phyloP scores from a whole-genome alignment of 2,888 invertebrate species.

The Platerodrilus igneus region DNA sequence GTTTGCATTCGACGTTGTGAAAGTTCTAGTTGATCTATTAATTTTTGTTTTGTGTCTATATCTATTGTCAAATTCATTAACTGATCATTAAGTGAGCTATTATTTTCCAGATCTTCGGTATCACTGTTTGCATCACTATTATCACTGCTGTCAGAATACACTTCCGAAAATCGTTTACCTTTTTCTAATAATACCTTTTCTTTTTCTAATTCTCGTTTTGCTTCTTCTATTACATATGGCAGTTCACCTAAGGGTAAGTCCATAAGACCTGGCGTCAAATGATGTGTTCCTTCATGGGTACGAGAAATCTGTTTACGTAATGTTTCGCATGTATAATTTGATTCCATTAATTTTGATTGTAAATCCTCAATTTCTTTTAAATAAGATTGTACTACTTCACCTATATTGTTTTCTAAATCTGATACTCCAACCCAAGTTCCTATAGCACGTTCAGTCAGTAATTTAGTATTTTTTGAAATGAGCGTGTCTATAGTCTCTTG shows the following conservation, averaged over 20 bases:
- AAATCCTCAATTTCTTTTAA: slow-evolving; percentile 88
- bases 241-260: slow-evolving; percentile 46
- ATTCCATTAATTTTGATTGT: slow-evolving; percentile 81
- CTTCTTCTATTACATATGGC: slow-evolving; percentile 63
- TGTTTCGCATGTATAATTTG: slow-evolving; percentile 74
- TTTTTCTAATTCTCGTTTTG: slow-evolving; percentile 69
- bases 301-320: slow-evolving; percentile 53
- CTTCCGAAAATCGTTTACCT: slow-evolving; percentile 47
- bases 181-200: slow-evolving; percentile 48
- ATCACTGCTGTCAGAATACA: slow-evolving; percentile 54
- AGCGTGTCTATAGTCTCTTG: slow-evolving; percentile 89
- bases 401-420: slow-evolving; percentile 55
- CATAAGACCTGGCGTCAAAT: slow-evolving; percentile 21
- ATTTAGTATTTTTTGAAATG: slow-evolving; percentile 74
- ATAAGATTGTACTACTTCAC: slow-evolving; percentile 75
- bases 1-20: slow-evolving; percentile 82
- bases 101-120: slow-evolving; percentile 52
- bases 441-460: slow-evolving; percentile 73
- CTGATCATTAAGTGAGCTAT: slow-evolving; percentile 68
- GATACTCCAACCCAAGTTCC: slow-evolving; percentile 58
- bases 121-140: slow-evolving; percentile 57
- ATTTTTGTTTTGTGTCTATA: slow-evolving; percentile 89
- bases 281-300: slow-evolving; percentile 24
- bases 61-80: slow-evolving; percentile 86
- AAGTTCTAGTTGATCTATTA: slow-evolving; percentile 89